Evolutionary conservation across 2,888 invertebrate species (phyloP).

Genomic region (Heliconius hortense): DNA sequence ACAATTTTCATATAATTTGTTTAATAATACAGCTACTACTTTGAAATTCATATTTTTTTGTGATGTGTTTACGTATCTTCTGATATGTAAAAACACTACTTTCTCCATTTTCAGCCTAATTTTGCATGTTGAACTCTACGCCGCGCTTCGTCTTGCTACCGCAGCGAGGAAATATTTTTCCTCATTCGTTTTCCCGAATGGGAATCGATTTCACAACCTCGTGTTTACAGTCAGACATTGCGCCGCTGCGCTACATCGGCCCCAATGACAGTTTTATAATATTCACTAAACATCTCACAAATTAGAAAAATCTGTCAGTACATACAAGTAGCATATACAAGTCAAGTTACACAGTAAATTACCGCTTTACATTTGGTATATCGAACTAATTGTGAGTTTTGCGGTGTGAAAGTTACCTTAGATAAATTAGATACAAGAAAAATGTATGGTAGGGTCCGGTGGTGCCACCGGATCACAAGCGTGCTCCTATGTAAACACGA

Average conservation of each 20-base stretch:
- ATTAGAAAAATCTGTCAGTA: slow-evolving; percentile 14
- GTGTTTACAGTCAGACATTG: too few relatives aligned
- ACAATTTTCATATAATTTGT: slow-evolving; percentile 16
- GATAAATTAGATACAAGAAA: background rate
- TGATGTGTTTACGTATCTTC: background rate
- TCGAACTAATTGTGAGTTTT: background rate
- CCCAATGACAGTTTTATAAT: too few relatives aligned
- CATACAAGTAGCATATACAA: slow-evolving; percentile 10
- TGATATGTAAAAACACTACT: background rate
- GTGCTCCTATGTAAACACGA: too few relatives aligned
- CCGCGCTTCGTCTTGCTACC: too few relatives aligned
- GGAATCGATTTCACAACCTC: too few relatives aligned
- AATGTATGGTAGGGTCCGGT: background rate
- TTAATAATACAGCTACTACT: background rate
- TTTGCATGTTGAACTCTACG: too few relatives aligned
- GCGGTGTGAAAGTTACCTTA: background rate
- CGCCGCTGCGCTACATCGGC: too few relatives aligned
- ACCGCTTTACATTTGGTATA: slow-evolving; percentile 1
- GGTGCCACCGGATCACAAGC: too few relatives aligned
- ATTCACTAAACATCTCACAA: slow-evolving; percentile 8
- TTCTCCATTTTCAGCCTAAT: too few relatives aligned
- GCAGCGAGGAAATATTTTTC: too few relatives aligned
- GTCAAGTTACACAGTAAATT: too few relatives aligned
- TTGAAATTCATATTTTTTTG: background rate
- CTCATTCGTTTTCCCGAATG: too few relatives aligned